These are phyloP conservation scores for Myocastor coypus DNA, from an alignment of 2,113 vertebrate species.

Conservation along the genomic window DNA sequence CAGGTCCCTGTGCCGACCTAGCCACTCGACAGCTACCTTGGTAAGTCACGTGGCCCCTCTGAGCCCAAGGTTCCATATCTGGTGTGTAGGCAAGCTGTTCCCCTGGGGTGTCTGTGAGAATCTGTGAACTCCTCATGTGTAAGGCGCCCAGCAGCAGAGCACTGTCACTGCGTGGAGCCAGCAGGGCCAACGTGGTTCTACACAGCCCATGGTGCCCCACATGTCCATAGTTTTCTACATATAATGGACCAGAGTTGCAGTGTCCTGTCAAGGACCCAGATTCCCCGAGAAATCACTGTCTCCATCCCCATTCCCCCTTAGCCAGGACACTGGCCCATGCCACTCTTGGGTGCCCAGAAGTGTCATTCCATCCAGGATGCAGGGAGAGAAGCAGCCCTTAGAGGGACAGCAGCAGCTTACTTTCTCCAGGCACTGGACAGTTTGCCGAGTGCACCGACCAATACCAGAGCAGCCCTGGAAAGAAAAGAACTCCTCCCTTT, in stretches of 20 bases:
- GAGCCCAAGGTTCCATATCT: constrained; percentile 15
- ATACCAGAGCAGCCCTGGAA: not conserved
- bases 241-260: not conserved
- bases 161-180: not conserved
- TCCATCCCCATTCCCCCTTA: not conserved
- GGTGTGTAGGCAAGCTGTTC: constrained; percentile 35
- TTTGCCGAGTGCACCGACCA: not conserved
- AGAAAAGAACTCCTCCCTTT: constrained; percentile 7
- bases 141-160: not conserved
- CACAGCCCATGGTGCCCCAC: not conserved
- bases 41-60: constrained; percentile 23
- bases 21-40: not conserved
- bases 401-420: not conserved
- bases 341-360: not conserved
- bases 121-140: not conserved
- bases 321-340: not conserved
- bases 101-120: not conserved
- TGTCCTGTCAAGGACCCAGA: constrained; percentile 18
- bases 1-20: not conserved
- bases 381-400: not conserved
- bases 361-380: not conserved
- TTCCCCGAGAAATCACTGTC: not conserved
- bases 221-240: not conserved
- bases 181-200: not conserved
- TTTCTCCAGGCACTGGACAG: not conserved